These are phyloP conservation scores for Sipha flava DNA, from an alignment of 1,140 invertebrate species.

Conservation along the genomic window DNA sequence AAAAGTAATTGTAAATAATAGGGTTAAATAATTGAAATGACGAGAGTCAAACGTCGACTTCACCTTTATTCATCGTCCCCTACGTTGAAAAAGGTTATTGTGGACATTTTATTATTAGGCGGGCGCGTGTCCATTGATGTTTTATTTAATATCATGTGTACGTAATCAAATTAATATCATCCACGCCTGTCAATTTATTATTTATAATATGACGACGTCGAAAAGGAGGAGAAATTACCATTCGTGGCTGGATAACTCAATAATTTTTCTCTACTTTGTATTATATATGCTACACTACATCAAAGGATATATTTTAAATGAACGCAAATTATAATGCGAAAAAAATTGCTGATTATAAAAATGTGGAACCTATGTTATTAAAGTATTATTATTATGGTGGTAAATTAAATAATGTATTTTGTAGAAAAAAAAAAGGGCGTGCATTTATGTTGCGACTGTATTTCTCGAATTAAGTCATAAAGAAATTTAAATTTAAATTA, in stretches of 20 bases:
- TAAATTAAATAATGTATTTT: no score
- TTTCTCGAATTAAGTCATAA: no score
- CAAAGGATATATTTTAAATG: background rate
- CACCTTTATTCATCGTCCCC: background rate
- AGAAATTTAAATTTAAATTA: no score
- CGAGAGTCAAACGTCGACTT: background rate
- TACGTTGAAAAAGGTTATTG: background rate
- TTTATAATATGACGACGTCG: background rate
- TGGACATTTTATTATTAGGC: constrained; percentile 2
- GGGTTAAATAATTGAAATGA: background rate
- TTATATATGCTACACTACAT: background rate
- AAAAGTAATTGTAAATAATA: background rate
- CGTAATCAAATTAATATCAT: background rate
- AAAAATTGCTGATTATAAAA: background rate
- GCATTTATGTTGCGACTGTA: no score
- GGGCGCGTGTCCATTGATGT: constrained; percentile 10
- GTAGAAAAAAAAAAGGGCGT: no score
- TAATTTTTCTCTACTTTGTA: background rate
- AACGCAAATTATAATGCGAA: background rate
- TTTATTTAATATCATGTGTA: background rate
- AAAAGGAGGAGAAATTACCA: background rate
- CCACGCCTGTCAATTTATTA: background rate
- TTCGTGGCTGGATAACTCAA: background rate
- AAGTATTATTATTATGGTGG: no score
- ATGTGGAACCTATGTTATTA: background rate